Base-by-base conservation (phyloP, 2,888 invertebrate species). In the Torymus aiolomorphi region DNA sequence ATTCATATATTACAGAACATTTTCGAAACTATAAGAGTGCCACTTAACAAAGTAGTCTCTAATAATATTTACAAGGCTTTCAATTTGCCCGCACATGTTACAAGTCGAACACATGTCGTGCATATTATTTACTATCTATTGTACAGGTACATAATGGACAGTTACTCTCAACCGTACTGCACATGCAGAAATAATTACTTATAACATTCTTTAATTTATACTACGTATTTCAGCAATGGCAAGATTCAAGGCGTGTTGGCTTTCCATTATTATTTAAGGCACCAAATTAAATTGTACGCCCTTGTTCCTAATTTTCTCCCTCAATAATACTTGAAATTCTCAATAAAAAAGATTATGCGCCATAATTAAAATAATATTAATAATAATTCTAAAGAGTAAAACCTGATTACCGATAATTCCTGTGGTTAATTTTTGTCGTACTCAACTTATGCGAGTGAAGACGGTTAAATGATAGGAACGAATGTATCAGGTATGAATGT, bases 91-190 rank as follows among this genome's bases (percentile, higher is more conserved):
- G 54, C 59, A 54, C 66, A 16, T 66, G 70, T 65, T 16, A 57
- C 57, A 69, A 78, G 20, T 75, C 59, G 51, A 24, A 42, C 71
- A 57, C 70, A 74, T 63, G 16, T 59, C 65, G 65, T 65, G 71
- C 65, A 31, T 12, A 63, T 54, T 63, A 78, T 61, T 69, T 62
- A 77, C 52, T 65, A 73, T 24, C 73, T 73, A 80, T 76, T 57
- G 74, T 75, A 77, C 71, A 86, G 86, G 86, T 86, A 86, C 86
- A 83, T 81, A 83, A 83, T 85, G 86, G 85, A 85, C 85, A 85
- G 86, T 83, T 84, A 82, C 56, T 81, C 76, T 80, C 76, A 78
- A 76, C 62, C 73, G 73, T 75, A 67, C 67, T 76, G 67, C 67
- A 13, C 67, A 51, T 76, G 66, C 70, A 78, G 69, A 59, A 76